Conservation (phyloP, 2,888 invertebrate genomes). For the Campopleginae sp. region DNA sequence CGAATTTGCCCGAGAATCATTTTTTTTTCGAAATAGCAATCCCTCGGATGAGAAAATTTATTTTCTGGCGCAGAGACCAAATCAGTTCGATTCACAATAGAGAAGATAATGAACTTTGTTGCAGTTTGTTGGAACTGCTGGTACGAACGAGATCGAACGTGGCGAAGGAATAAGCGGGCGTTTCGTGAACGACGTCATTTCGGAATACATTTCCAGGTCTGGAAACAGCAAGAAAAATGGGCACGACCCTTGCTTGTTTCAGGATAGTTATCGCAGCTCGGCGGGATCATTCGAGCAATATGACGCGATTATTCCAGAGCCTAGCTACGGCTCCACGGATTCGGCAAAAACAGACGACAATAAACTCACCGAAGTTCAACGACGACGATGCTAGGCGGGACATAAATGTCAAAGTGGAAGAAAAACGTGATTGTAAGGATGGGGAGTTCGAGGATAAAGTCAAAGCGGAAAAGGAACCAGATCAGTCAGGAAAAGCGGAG, state of each 20-base stretch:
- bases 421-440: constrained; percentile 66
- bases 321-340: constrained; percentile 57
- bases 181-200: neutral
- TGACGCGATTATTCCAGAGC: constrained; percentile 69
- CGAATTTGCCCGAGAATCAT: too few relatives aligned
- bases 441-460: constrained; percentile 23
- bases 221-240: constrained; percentile 71
- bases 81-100: neutral
- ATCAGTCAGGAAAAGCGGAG: constrained; percentile 66
- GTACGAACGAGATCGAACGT: neutral
- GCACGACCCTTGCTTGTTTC: constrained; percentile 79
- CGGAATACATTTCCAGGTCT: neutral
- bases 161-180: neutral
- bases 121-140: constrained; percentile 22
- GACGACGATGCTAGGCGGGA: constrained; percentile 40
- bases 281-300: constrained; percentile 90
- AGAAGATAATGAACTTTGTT: too few relatives aligned
- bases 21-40: too few relatives aligned
- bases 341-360: constrained; percentile 7
- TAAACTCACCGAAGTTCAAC: constrained; percentile 13
- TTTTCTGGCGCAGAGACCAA: too few relatives aligned
- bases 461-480: constrained; percentile 60
- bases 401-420: neutral
- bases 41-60: too few relatives aligned
- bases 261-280: constrained; percentile 91